These are phyloP conservation scores for Edolisoma coerulescens DNA, from an alignment of 2,113 vertebrate genomes.

Conservation along the genomic window DNA sequence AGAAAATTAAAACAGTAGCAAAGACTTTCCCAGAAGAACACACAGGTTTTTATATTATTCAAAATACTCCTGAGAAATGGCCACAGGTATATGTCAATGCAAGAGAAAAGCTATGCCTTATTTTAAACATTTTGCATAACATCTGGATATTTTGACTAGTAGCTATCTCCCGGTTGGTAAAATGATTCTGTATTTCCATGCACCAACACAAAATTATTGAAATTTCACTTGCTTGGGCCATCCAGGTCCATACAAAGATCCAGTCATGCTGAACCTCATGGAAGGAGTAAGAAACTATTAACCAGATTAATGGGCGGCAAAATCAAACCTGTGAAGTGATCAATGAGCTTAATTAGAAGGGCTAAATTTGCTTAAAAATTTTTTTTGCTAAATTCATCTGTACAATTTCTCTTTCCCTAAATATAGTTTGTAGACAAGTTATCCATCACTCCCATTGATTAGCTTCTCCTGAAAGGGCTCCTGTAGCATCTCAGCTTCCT, in stretches of 20 bases:
- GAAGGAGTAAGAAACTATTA: neutral
- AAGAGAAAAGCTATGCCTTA: neutral
- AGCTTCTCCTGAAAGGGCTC: neutral
- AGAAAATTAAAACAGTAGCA: neutral
- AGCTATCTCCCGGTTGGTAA: neutral
- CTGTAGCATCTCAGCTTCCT: neutral
- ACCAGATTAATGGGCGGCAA: neutral
- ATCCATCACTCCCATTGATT: neutral
- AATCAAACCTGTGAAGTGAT: neutral
- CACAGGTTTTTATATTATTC: neutral
- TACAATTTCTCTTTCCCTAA: neutral
- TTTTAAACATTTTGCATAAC: neutral
- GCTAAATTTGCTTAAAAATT: neutral
- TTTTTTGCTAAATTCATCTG: neutral
- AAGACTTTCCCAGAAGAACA: neutral
- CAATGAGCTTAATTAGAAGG: neutral
- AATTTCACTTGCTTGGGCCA: neutral
- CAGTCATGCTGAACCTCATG: neutral
- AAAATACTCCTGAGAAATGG: neutral
- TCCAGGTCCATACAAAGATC: neutral
- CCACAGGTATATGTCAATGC: fast-evolving
- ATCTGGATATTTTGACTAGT: neutral
- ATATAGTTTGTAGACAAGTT: neutral
- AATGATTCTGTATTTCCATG: neutral
- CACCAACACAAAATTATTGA: neutral